Evolutionary conservation across 2,113 vertebrate genomes (phyloP).

Genomic region (Coptodon bakossiorum): DNA sequence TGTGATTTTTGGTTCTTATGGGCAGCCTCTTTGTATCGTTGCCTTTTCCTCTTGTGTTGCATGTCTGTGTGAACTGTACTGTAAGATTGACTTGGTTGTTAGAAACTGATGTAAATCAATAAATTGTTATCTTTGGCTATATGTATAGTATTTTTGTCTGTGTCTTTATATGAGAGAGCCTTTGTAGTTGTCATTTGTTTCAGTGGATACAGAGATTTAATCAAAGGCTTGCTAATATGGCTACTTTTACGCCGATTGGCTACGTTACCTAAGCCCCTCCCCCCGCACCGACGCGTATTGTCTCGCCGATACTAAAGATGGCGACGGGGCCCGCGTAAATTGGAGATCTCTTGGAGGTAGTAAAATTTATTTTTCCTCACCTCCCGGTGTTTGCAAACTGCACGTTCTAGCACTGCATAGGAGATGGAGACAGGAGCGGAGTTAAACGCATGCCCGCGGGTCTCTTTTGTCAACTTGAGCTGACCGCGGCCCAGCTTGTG

Average conservation of each 20-base stretch:
- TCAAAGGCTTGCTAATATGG: neutral
- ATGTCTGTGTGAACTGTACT: slow-evolving; percentile 27
- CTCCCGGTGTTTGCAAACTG: neutral
- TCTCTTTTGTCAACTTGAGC: neutral
- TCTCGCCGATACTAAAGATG: slow-evolving; percentile 70
- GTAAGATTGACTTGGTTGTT: slow-evolving; percentile 3
- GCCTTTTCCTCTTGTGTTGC: slow-evolving; percentile 31
- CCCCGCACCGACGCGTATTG: slow-evolving; percentile 38
- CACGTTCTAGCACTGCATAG: neutral
- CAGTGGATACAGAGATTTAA: neutral
- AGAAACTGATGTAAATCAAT: slow-evolving; percentile 31
- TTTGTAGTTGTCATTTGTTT: neutral
- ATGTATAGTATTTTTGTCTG: neutral
- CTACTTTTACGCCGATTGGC: slow-evolving; percentile 41
- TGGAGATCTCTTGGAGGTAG: slow-evolving; percentile 59
- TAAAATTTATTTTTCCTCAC: neutral
- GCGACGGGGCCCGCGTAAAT: slow-evolving; percentile 71
- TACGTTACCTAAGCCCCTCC: slow-evolving; percentile 39
- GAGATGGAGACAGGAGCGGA: neutral
- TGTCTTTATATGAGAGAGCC: neutral
- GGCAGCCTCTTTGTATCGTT: slow-evolving; percentile 6
- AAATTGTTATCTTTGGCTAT: slow-evolving; percentile 37
- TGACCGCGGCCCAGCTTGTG: slow-evolving; percentile 29
- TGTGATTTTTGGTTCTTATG: slow-evolving; percentile 1
- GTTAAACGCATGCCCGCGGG: neutral